Evolutionary conservation across 2,797 vertebrate genomes (phyloP).

Genomic region (Eremophila alpestris): DNA sequence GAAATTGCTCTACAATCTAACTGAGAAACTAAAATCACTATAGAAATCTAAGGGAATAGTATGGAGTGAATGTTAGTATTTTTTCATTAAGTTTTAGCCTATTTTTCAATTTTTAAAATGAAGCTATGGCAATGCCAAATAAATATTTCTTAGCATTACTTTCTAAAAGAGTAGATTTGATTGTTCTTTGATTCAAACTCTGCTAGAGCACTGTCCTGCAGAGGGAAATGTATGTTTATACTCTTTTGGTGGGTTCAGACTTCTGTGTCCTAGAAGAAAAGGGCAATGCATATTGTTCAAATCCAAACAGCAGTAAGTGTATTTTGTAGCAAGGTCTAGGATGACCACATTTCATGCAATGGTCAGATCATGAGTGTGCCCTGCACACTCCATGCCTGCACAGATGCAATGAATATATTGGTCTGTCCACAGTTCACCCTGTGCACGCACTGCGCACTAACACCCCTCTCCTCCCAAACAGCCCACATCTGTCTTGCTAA

Average conservation of each 20-base stretch:
- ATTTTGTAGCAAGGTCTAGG: not conserved
- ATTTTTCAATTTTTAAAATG: not conserved
- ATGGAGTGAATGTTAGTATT: not conserved
- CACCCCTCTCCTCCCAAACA: not conserved
- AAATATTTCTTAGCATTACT: not conserved
- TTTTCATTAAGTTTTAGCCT: not conserved
- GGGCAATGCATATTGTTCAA: not conserved
- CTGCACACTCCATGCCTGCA: not conserved
- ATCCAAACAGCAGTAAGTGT: not conserved
- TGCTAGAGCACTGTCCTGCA: not conserved
- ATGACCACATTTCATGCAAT: not conserved
- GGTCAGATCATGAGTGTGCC: not conserved
- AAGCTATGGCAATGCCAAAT: not conserved
- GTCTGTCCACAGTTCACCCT: not conserved
- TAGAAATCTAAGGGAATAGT: not conserved
- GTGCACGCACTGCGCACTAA: not conserved
- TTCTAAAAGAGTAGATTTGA: not conserved
- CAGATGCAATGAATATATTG: fast-evolving
- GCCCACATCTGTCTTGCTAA: not conserved
- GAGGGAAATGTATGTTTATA: not conserved
- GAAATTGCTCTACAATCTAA: not conserved
- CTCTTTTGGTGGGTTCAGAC: not conserved
- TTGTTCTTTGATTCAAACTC: not conserved
- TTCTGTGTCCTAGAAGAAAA: not conserved
- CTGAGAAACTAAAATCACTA: not conserved